Evolutionary conservation across 1,140 invertebrate genomes (phyloP).

Genomic region (Drosophila paulistorum): DNA sequence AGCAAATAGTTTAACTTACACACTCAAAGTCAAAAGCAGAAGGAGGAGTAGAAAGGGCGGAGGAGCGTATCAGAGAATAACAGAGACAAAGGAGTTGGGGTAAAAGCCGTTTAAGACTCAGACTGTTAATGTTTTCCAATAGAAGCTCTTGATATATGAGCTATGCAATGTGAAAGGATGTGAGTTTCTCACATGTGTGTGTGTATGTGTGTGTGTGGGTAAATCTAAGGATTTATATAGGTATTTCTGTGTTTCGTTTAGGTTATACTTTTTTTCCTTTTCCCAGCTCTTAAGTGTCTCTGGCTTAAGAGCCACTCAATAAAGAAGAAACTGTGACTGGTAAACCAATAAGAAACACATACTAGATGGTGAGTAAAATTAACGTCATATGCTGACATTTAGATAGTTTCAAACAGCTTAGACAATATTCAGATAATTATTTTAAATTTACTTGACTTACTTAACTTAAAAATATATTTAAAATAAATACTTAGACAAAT

Average conservation of each 20-base stretch:
- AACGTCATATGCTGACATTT: neutral
- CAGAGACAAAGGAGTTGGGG: constrained; percentile 15
- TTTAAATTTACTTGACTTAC: no score
- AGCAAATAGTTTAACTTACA: constrained; percentile 27
- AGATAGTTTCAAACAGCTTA: neutral
- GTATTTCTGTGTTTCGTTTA: constrained; percentile 14
- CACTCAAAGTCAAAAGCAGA: neutral
- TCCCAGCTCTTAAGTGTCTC: neutral
- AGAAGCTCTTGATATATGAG: constrained; percentile 68
- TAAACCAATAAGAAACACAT: neutral
- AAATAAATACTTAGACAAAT: no score
- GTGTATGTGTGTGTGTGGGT: constrained; percentile 10
- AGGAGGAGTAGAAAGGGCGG: constrained; percentile 5
- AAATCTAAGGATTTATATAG: neutral
- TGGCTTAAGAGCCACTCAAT: constrained; percentile 4
- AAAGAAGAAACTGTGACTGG: neutral
- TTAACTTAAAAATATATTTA: no score
- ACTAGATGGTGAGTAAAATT: no score
- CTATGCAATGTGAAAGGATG: constrained; percentile 23
- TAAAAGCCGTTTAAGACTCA: constrained; percentile 26
- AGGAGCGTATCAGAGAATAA: constrained; percentile 4
- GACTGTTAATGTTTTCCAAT: constrained; percentile 69
- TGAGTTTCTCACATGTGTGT: constrained; percentile 16
- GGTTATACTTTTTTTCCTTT: neutral
- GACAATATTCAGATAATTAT: no score